These are phyloP conservation scores for Paradoxurus hermaphroditus DNA, from an alignment of 2,113 vertebrate genomes.

Conservation along the genomic window DNA sequence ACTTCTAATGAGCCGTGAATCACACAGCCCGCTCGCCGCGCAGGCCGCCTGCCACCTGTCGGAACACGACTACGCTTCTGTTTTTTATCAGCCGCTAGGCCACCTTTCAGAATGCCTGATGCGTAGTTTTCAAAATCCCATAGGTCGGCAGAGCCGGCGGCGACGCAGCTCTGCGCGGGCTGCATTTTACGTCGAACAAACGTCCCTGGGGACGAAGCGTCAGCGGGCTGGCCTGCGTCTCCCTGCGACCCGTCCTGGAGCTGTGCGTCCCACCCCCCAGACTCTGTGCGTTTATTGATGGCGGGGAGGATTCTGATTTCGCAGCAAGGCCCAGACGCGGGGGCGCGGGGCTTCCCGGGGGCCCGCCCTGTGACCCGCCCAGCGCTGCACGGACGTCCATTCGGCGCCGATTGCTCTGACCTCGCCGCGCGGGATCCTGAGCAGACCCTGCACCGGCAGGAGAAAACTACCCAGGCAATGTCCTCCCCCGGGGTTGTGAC, in stretches of 20 bases:
- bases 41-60: background rate
- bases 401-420: fast-evolving
- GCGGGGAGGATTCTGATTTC: background rate
- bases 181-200: background rate
- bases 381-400: fast-evolving
- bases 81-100: background rate
- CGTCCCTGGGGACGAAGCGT: background rate
- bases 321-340: fast-evolving
- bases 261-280: background rate
- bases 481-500: no score
- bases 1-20: background rate
- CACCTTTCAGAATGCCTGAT: background rate
- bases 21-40: background rate
- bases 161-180: background rate
- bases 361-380: fast-evolving
- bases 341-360: fast-evolving
- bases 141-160: background rate
- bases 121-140: background rate
- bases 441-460: background rate
- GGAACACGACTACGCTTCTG: background rate
- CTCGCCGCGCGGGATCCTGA: background rate
- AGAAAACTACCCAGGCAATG: background rate
- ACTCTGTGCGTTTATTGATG: background rate
- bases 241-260: background rate
- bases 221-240: background rate